A percentile compares a stretch with the other conserved stretches of the same genome.
phyloP scores from a whole-genome alignment of 2,113 vertebrate species.

The Myrmecophaga tridactyla region DNA sequence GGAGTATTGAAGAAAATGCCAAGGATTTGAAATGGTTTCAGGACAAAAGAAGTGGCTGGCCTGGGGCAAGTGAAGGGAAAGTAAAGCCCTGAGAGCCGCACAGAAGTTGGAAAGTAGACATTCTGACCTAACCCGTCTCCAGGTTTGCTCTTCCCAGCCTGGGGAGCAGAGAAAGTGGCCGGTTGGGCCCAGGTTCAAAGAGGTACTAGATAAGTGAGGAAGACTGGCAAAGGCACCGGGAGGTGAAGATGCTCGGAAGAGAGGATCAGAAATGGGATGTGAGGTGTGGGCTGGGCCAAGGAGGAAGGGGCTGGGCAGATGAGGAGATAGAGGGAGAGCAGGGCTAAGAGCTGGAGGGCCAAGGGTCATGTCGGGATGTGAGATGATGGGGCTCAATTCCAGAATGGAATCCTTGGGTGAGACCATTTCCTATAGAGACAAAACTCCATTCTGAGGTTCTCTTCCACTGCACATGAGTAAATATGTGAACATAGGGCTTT shows the following conservation, averaged over 20 bases:
- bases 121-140: no score
- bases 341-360: background rate
- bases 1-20: background rate
- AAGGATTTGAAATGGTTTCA: background rate
- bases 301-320: background rate
- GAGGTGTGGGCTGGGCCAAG: background rate
- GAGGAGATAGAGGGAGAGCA: background rate
- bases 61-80: no score
- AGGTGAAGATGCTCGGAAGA: background rate
- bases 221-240: no score
- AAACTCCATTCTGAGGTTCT: background rate
- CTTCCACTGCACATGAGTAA: background rate
- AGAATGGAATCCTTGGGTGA: background rate
- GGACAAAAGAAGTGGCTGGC: background rate
- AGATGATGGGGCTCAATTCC: background rate
- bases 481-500: background rate
- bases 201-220: no score
- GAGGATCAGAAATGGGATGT: fast-evolving
- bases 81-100: no score
- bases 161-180: no score
- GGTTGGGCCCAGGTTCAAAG: no score
- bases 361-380: background rate
- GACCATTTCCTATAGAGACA: background rate
- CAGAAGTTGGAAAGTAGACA: no score
- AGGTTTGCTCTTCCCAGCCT: no score